These are phyloP conservation scores for Pristionchus japonicus DNA, from an alignment of 2,888 invertebrate genomes.

Conservation along the genomic window DNA sequence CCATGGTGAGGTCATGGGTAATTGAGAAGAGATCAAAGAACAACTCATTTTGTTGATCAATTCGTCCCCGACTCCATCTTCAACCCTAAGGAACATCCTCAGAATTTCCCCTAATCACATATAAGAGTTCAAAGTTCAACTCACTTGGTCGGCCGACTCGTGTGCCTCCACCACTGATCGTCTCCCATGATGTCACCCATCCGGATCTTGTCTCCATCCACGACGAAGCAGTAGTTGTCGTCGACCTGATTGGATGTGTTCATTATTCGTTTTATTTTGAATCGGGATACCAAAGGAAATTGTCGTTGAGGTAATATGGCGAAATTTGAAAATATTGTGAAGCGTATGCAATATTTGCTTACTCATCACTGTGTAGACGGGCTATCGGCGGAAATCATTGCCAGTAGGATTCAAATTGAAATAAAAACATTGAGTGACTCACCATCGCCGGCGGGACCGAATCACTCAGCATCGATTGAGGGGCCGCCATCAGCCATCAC, in stretches of 20 bases:
- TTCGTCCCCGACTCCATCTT: too few species aligned
- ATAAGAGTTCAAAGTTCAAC: not conserved
- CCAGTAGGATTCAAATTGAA: too few species aligned
- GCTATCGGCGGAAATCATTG: too few species aligned
- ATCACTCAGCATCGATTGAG: slow-evolving; percentile 67
- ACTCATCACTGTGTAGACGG: too few species aligned
- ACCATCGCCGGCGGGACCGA: slow-evolving; percentile 73
- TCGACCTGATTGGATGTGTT: slow-evolving; percentile 40
- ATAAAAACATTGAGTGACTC: not conserved
- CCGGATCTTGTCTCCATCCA: slow-evolving; percentile 70
- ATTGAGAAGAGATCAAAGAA: not conserved
- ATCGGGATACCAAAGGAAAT: too few species aligned
- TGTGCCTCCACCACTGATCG: slow-evolving; percentile 75
- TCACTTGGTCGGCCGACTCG: slow-evolving; percentile 71
- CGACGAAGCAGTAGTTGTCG: slow-evolving; percentile 75
- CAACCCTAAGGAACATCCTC: too few species aligned
- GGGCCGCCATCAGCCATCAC: too few species aligned
- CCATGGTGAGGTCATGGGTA: too few species aligned
- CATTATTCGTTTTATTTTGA: too few species aligned
- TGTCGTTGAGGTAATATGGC: too few species aligned
- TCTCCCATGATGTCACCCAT: slow-evolving; percentile 74
- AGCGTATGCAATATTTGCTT: not conserved
- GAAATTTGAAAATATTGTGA: not conserved
- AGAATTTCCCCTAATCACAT: not conserved
- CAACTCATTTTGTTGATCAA: too few species aligned